Percentiles rank a stretch among this genome's conserved stretches.
phyloP scores from a whole-genome alignment of 1,140 invertebrate genomes.

The Plectrocnemia conspersa region DNA sequence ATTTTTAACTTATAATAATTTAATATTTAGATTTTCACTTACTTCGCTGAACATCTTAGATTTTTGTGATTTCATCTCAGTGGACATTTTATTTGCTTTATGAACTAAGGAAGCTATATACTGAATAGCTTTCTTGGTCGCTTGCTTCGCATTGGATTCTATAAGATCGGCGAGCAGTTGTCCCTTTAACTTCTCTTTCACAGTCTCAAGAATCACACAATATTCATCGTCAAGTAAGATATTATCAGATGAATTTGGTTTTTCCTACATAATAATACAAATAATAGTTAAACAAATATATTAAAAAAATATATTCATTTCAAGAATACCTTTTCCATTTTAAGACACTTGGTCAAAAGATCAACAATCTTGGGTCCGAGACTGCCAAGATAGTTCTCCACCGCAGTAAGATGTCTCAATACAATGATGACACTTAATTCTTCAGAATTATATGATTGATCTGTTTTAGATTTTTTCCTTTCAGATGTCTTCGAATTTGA shows the following conservation, averaged over 20 bases:
- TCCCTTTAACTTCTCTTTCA: constrained; percentile 80
- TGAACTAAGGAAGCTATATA: constrained; percentile 65
- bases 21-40: too few relatives aligned
- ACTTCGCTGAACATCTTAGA: too few relatives aligned
- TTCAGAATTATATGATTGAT: background rate
- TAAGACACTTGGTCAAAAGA: constrained; percentile 65
- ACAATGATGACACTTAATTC: constrained; percentile 60
- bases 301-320: background rate
- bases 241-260: constrained; percentile 68
- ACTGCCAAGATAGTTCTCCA: constrained; percentile 75
- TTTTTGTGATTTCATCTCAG: too few relatives aligned
- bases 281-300: background rate
- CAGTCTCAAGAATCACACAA: constrained; percentile 72
- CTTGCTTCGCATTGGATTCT: constrained; percentile 56
- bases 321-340: constrained; percentile 64
- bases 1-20: too few relatives aligned
- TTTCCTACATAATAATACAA: constrained; percentile 38
- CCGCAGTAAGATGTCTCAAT: constrained; percentile 66
- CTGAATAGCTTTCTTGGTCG: constrained; percentile 55
- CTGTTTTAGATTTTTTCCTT: too few relatives aligned
- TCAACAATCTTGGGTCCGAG: constrained; percentile 72
- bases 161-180: constrained; percentile 72
- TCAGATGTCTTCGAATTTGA: too few relatives aligned
- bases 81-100: constrained; percentile 55
- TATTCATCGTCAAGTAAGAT: constrained; percentile 65